phyloP scores from a whole-genome alignment of 2,888 invertebrate species.

The Thalpophila matura region DNA sequence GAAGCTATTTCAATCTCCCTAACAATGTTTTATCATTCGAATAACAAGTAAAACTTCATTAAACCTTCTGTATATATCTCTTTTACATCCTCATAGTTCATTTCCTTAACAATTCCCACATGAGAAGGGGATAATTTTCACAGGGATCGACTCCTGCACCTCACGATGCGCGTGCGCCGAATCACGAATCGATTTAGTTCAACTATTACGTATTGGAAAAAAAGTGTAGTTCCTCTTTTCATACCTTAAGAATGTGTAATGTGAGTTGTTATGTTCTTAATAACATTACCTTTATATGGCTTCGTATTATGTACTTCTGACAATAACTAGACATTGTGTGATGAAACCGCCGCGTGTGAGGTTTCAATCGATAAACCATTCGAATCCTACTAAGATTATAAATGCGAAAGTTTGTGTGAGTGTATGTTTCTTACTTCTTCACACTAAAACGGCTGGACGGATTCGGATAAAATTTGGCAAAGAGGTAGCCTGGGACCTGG shows the following conservation, averaged over 20 bases:
- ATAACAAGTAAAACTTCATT: too few species aligned
- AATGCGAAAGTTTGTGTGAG: neutral
- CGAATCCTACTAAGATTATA: neutral
- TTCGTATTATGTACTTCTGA: slow-evolving; percentile 9
- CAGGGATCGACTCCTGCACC: slow-evolving; percentile 74
- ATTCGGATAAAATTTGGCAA: too few species aligned
- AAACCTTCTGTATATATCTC: slow-evolving; percentile 8
- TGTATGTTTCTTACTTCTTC: too few species aligned
- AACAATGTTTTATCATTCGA: too few species aligned
- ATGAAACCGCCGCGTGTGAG: neutral
- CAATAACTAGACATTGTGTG: slow-evolving; percentile 1
- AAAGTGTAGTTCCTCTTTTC: slow-evolving; percentile 41
- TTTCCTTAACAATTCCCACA: slow-evolving; percentile 48
- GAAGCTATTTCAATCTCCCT: too few species aligned
- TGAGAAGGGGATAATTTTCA: slow-evolving; percentile 67
- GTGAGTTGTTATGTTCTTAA: slow-evolving; percentile 30
- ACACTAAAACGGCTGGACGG: too few species aligned
- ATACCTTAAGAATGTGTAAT: slow-evolving; percentile 37
- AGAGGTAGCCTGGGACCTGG: too few species aligned
- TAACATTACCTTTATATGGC: slow-evolving; percentile 8
- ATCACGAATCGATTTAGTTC: slow-evolving; percentile 81
- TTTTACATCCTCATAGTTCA: slow-evolving; percentile 6
- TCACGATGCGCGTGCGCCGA: slow-evolving; percentile 77
- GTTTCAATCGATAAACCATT: slow-evolving; percentile 3
- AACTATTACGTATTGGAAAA: slow-evolving; percentile 55